These are phyloP conservation scores for Myiothlypis coronata DNA, from an alignment of 2,797 vertebrate genomes.

Conservation along the genomic window DNA sequence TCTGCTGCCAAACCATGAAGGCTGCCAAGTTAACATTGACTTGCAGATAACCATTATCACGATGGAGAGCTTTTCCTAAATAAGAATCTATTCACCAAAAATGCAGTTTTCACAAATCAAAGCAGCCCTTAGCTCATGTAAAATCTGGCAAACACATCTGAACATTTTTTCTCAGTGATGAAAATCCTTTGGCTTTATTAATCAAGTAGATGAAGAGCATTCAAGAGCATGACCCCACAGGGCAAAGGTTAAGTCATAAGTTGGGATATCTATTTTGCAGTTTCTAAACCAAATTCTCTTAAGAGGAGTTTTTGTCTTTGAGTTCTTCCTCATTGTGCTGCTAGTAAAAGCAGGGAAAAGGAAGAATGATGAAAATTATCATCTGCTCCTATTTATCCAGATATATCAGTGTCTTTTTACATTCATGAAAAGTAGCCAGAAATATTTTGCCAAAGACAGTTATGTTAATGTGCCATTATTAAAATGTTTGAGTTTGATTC, in stretches of 20 bases:
- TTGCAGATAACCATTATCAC: background rate
- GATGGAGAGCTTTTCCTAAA: background rate
- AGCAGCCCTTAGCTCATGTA: background rate
- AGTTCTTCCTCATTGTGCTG: background rate
- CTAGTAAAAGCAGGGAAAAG: background rate
- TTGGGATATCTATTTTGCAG: background rate
- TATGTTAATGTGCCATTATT: background rate
- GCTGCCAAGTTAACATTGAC: background rate
- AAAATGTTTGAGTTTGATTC: background rate
- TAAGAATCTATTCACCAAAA: background rate
- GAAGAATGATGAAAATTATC: background rate
- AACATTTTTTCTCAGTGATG: background rate
- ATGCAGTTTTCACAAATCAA: slow-evolving; percentile 19
- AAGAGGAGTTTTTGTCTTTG: background rate
- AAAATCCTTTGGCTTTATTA: background rate
- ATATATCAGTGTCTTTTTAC: background rate
- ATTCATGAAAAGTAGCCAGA: background rate
- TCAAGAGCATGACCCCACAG: background rate
- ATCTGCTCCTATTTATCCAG: background rate
- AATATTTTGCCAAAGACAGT: background rate
- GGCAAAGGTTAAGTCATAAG: background rate
- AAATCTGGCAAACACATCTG: slow-evolving; percentile 6
- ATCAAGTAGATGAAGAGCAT: background rate
- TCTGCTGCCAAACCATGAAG: background rate
- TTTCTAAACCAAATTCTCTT: background rate